A percentile compares a stretch with the other conserved stretches of the same genome.
Evolutionary conservation across 2,888 invertebrate genomes (phyloP).

Genomic region (Nasonia oneida): DNA sequence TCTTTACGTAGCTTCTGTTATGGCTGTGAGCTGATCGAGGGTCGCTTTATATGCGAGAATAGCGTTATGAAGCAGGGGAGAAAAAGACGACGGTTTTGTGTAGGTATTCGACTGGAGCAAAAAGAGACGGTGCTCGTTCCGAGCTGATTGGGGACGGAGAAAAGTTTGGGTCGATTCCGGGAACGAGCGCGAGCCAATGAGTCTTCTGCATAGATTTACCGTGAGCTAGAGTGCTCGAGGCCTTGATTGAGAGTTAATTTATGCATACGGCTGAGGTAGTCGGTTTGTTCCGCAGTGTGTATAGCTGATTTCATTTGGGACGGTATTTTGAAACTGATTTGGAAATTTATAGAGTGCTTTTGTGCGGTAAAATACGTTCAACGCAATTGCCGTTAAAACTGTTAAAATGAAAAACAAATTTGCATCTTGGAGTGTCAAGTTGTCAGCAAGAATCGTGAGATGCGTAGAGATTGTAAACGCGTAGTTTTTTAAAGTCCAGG

Average conservation of each 20-base stretch:
- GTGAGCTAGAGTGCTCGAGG: not conserved
- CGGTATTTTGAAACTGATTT: not conserved
- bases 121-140: not conserved
- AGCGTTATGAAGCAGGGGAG: too few relatives aligned
- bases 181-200: not conserved
- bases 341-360: not conserved
- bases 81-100: not conserved
- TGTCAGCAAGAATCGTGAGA: not conserved
- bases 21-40: not conserved
- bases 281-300: not conserved
- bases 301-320: not conserved
- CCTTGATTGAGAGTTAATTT: conserved; percentile 23
- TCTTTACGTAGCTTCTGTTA: not conserved
- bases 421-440: not conserved
- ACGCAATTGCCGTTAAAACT: too few relatives aligned
- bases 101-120: not conserved
- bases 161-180: not conserved
- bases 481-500: not conserved
- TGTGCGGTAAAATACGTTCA: not conserved
- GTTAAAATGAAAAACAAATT: too few relatives aligned
- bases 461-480: too few relatives aligned
- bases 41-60: not conserved
- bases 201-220: not conserved
- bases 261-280: not conserved
- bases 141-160: not conserved